Evolutionary conservation across 2,888 invertebrate species (phyloP).

Genomic region (Selenia dentaria): DNA sequence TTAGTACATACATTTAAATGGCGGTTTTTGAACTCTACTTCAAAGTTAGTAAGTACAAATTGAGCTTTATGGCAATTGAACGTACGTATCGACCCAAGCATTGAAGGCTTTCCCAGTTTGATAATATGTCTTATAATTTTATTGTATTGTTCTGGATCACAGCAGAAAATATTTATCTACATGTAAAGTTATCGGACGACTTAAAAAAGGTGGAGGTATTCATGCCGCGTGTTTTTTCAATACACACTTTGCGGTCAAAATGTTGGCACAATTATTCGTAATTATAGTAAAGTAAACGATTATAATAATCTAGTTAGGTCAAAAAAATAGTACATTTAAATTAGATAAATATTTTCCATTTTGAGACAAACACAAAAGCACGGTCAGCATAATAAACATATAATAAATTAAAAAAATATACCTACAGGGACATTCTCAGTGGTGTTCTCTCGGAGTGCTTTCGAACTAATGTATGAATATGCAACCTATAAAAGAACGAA

Average conservation of each 20-base stretch:
- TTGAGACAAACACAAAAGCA: slow-evolving; percentile 19
- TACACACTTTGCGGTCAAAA: too few species aligned
- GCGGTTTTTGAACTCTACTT: slow-evolving; percentile 22
- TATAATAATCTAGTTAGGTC: too few species aligned
- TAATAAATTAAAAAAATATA: slow-evolving; percentile 71
- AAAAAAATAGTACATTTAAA: background rate
- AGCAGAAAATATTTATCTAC: slow-evolving; percentile 20
- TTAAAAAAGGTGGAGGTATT: too few species aligned
- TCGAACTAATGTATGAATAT: slow-evolving; percentile 82
- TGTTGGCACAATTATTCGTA: too few species aligned
- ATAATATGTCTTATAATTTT: background rate
- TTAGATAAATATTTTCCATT: slow-evolving; percentile 15
- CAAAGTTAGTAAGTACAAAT: slow-evolving; percentile 5
- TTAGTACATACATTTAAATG: slow-evolving; percentile 6
- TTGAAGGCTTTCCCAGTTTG: slow-evolving; percentile 27
- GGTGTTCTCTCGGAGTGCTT: slow-evolving; percentile 71
- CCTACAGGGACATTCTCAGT: slow-evolving; percentile 89
- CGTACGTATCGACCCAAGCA: slow-evolving; percentile 35
- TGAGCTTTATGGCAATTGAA: slow-evolving; percentile 5
- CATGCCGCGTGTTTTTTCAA: too few species aligned
- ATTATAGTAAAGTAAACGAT: too few species aligned
- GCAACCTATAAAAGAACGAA: slow-evolving; percentile 87
- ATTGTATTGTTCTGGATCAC: slow-evolving; percentile 4
- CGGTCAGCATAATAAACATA: slow-evolving; percentile 42
- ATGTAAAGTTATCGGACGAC: too few species aligned